These are phyloP conservation scores for Idaea dimidiata DNA, from an alignment of 2,888 invertebrate species.

Conservation along the genomic window DNA sequence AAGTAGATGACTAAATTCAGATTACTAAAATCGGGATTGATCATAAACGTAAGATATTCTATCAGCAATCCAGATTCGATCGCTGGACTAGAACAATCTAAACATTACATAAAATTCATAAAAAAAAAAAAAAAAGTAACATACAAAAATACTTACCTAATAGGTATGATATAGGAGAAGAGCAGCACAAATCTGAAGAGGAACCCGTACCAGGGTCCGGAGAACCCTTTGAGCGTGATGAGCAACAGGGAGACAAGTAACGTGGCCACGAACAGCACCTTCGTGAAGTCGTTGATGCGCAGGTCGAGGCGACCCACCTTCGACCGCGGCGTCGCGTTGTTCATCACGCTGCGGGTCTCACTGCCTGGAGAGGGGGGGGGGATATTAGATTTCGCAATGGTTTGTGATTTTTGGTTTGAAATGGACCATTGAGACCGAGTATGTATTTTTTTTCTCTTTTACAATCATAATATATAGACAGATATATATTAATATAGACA, in stretches of 20 bases:
- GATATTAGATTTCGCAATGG: neutral
- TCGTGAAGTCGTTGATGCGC: conserved; percentile 98
- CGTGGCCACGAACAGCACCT: conserved; percentile 95
- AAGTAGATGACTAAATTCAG: too few relatives aligned
- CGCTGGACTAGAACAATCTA: too few relatives aligned
- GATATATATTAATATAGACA: too few relatives aligned
- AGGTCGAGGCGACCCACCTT: conserved; percentile 97
- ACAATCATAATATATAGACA: too few relatives aligned
- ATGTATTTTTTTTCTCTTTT: too few relatives aligned
- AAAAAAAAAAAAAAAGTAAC: too few relatives aligned
- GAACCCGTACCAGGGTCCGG: conserved; percentile 97
- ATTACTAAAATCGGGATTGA: too few relatives aligned
- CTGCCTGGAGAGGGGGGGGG: conserved; percentile 87
- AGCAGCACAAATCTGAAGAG: conserved; percentile 97
- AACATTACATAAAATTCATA: too few relatives aligned
- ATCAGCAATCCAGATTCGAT: too few relatives aligned
- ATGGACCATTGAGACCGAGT: too few relatives aligned
- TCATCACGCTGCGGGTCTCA: conserved; percentile 99
- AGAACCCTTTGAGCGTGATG: conserved; percentile 98
- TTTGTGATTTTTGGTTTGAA: too few relatives aligned
- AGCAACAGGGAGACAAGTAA: conserved; percentile 94
- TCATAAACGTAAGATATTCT: too few relatives aligned
- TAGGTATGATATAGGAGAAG: conserved; percentile 99
- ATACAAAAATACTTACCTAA: conserved; percentile 86
- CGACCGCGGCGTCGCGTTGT: conserved; percentile 96